Evolutionary conservation across 2,113 vertebrate species (phyloP).

Genomic region (Brachirus orientalis): DNA sequence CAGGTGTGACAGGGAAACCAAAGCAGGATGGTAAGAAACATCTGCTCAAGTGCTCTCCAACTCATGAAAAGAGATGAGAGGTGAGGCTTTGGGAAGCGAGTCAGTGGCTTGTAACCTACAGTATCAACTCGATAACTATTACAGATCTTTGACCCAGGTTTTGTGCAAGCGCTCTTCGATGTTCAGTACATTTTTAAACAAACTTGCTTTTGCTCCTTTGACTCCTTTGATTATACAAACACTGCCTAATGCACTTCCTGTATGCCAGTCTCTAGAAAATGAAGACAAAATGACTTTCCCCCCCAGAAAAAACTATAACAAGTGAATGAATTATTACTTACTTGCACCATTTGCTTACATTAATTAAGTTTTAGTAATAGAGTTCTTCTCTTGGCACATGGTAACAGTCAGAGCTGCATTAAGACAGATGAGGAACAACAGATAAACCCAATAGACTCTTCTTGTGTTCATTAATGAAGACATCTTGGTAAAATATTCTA

Average conservation of each 20-base stretch:
- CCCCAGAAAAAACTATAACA: too few relatives aligned
- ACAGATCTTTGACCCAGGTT: constrained; percentile 40
- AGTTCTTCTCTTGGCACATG: too few relatives aligned
- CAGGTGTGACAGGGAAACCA: constrained; percentile 42
- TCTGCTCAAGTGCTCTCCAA: constrained; percentile 54
- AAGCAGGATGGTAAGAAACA: constrained; percentile 47
- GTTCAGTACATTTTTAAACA: constrained; percentile 12
- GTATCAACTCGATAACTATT: constrained; percentile 32
- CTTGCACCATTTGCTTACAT: too few relatives aligned
- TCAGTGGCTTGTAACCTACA: constrained; percentile 51
- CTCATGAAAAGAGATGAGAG: constrained; percentile 20
- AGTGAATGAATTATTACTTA: too few relatives aligned
- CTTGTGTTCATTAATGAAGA: too few relatives aligned
- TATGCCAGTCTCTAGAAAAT: background rate
- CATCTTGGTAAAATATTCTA: too few relatives aligned
- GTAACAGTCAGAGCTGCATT: too few relatives aligned
- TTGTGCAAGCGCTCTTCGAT: background rate
- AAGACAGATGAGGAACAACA: too few relatives aligned
- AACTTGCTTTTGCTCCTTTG: too few relatives aligned
- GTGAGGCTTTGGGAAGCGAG: constrained; percentile 7
- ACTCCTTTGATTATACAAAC: background rate
- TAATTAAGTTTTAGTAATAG: too few relatives aligned
- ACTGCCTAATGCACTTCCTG: background rate
- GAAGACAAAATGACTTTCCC: background rate
- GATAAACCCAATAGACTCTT: too few relatives aligned